Conservation (phyloP, 2,113 vertebrate genomes). For the Oncorhynchus keta region DNA sequence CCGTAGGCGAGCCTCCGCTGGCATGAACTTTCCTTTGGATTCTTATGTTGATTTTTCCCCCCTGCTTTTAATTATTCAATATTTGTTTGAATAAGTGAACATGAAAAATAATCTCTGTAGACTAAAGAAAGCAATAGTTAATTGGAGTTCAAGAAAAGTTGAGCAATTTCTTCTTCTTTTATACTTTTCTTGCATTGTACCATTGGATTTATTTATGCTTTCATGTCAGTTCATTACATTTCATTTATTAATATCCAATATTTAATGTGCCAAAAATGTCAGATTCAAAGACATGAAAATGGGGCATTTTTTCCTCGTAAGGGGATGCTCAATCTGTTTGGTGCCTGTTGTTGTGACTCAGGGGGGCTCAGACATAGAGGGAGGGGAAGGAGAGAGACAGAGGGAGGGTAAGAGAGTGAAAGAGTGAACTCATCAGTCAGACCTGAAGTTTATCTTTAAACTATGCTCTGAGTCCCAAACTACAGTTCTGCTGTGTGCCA, state of each 20-base stretch:
- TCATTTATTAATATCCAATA: conserved; percentile 86
- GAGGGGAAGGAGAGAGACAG: conserved; percentile 50
- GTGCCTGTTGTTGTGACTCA: conserved; percentile 79
- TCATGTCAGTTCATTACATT: conserved; percentile 84
- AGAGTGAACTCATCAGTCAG: conserved; percentile 75
- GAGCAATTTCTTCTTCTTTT: conserved; percentile 60
- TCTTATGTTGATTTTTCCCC: conserved; percentile 64
- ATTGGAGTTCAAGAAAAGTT: conserved; percentile 70
- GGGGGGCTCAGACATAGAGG: conserved; percentile 65
- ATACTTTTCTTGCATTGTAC: conserved; percentile 77
- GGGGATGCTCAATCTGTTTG: conserved; percentile 80
- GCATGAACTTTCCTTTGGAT: conserved; percentile 54
- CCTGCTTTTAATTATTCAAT: conserved; percentile 45
- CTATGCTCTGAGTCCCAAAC: conserved; percentile 58
- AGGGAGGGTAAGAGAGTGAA: conserved; percentile 66
- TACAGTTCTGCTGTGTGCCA: conserved; percentile 66
- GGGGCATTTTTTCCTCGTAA: conserved; percentile 77
- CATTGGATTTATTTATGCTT: conserved; percentile 75
- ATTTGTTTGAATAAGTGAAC: conserved; percentile 64
- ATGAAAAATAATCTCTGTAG: conserved; percentile 75
- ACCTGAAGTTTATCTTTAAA: conserved; percentile 76
- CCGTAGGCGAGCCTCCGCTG: conserved; percentile 53
- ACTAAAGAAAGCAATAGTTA: conserved; percentile 73
- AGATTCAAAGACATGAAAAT: conserved; percentile 83
- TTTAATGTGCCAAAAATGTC: conserved; percentile 86